Evolutionary conservation across 2,113 vertebrate genomes (phyloP), one percentile per base, ranked within the genome.

Genomic region (Oenanthe oenanthe): DNA sequence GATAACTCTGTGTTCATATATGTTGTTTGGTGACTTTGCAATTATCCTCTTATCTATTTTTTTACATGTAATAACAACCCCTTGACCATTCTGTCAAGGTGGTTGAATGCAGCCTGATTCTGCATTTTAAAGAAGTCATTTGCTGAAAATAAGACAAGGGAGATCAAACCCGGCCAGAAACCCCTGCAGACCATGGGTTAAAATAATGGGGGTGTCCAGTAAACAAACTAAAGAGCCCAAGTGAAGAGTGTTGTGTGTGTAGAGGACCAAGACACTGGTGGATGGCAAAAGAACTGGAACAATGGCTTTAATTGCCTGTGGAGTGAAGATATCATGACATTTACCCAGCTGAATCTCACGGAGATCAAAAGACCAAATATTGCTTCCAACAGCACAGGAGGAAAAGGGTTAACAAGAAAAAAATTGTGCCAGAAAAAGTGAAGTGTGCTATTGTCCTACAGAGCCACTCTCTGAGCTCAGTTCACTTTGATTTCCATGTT

Each of bases 1-100:
- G 53, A 53, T 67, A 76, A 92, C 72, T 75, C 72, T 60, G 25
- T 43, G 51, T 82, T 90, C 48, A 6, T 51, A 3, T 17, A 15
- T 47, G 34, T 67, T 72, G 5, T 66, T 75, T 63, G 85, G 38
- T 62, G 71, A 54, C 74, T 96, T 93, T 63, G 72, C 81, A 88
- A 48, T 93, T 92, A 78, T 89, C 61, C 72, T 75, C 89, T 88
- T 75, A 10, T 45, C 82, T 94, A 85, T 45, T 34, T 48, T 81
- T 73, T 48, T 36, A 31, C 24, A 9, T 0, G 1, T 34, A 73
- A 76, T 72, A 96, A 62, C 61, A 96, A 57, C 66, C 53, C 7
- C 0, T 13, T 70, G 77, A 56, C 65, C 47, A 3, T 71, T 88
- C 58, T 74, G 54, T 70, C 78, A 24, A 68, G 61, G 29, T 51